A percentile compares a stretch with the other conserved stretches of the same genome.
Evolutionary conservation across 2,797 vertebrate species (phyloP).

Genomic region (Perodicticus potto): DNA sequence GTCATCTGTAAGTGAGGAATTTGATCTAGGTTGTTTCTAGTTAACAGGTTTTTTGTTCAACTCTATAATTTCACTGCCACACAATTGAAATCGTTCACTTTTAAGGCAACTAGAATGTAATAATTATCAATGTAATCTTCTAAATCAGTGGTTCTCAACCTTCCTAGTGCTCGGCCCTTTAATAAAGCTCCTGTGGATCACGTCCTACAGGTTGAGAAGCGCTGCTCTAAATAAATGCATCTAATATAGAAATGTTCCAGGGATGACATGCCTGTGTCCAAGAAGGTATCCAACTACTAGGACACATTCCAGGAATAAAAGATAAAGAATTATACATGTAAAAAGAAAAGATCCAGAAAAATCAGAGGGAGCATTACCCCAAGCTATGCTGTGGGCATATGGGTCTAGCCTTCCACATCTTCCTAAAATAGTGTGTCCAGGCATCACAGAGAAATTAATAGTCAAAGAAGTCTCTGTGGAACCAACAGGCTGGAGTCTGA

Average conservation of each 20-base stretch:
- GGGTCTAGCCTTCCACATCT: background rate
- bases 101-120: slow-evolving; percentile 34
- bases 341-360: slow-evolving; percentile 27
- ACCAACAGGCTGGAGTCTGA: background rate
- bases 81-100: slow-evolving; percentile 40
- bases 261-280: background rate
- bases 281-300: background rate
- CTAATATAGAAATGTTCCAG: slow-evolving; percentile 8
- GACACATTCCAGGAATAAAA: slow-evolving; percentile 2
- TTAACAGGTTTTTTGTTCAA: slow-evolving; percentile 21
- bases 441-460: background rate
- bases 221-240: background rate
- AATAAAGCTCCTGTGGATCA: no score
- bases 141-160: background rate
- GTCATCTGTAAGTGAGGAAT: background rate
- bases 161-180: no score
- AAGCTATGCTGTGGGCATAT: background rate
- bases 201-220: no score
- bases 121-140: slow-evolving; percentile 1
- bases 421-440: background rate
- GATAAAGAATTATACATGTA: background rate
- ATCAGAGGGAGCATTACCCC: background rate
- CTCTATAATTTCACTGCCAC: slow-evolving; percentile 45
- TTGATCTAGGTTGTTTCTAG: slow-evolving; percentile 25
- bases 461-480: background rate